Percentiles rank a stretch among this genome's conserved stretches.
These are phyloP conservation scores for Diaprepes abbreviatus DNA, from an alignment of 2,888 invertebrate genomes.

Conservation along the genomic window DNA sequence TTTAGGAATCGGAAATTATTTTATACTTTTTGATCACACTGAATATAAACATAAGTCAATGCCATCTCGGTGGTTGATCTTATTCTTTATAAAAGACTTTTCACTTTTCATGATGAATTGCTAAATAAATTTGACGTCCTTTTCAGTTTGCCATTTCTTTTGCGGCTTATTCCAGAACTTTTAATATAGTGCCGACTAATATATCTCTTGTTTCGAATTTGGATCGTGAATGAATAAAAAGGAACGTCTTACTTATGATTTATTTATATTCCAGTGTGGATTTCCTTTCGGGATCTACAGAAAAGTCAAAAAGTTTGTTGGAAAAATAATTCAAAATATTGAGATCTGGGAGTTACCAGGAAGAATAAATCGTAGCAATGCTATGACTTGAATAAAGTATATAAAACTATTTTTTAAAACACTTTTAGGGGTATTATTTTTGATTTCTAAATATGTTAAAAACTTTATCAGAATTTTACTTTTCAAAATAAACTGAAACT, in stretches of 20 bases:
- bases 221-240: slow-evolving; percentile 12
- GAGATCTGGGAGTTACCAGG: background rate
- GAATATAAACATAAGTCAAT: too few species aligned
- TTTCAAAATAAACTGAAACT: too few species aligned
- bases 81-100: slow-evolving; percentile 7
- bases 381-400: background rate
- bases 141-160: slow-evolving; percentile 18
- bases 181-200: slow-evolving; percentile 26
- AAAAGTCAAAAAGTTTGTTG: slow-evolving; percentile 12
- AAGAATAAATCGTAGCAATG: background rate
- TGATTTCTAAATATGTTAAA: too few species aligned
- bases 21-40: too few species aligned
- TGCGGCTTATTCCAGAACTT: slow-evolving; percentile 19
- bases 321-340: slow-evolving; percentile 2
- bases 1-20: too few species aligned
- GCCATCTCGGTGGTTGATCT: background rate
- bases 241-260: slow-evolving; percentile 8
- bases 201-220: slow-evolving; percentile 20
- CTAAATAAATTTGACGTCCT: slow-evolving; percentile 34
- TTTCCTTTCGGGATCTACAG: background rate
- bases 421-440: too few species aligned
- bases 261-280: slow-evolving; percentile 11
- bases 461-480: too few species aligned
- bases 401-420: background rate
- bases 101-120: slow-evolving; percentile 27